A percentile compares a stretch with the other conserved stretches of the same genome.
phyloP scores from a whole-genome alignment of 2,113 vertebrate genomes.

The Solea senegalensis region DNA sequence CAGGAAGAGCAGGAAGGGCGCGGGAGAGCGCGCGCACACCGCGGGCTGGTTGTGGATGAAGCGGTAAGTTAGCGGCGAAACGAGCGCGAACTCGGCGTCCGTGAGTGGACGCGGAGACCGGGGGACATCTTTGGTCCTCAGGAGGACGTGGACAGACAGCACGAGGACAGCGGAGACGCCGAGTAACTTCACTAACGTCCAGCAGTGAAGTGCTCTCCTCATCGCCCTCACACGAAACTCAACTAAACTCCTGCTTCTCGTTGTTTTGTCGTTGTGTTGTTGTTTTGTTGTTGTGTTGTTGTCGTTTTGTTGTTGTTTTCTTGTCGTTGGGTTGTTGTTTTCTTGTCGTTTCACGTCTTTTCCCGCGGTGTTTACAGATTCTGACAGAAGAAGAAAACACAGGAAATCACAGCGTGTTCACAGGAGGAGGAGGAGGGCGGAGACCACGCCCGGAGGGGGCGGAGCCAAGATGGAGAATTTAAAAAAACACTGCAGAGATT shows the following conservation, averaged over 20 bases:
- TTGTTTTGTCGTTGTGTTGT: too few species aligned
- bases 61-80: constrained; percentile 71
- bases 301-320: too few species aligned
- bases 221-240: constrained; percentile 20
- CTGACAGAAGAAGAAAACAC: not conserved
- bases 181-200: constrained; percentile 42
- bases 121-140: not conserved
- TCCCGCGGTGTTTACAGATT: not conserved
- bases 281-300: too few species aligned
- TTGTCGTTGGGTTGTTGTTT: too few species aligned
- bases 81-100: constrained; percentile 22
- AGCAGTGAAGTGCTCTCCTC: not conserved
- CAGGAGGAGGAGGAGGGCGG: not conserved
- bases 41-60: constrained; percentile 77
- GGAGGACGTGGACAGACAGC: constrained; percentile 26
- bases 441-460: too few species aligned
- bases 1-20: constrained; percentile 82
- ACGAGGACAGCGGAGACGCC: constrained; percentile 20
- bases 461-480: too few species aligned
- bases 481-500: too few species aligned
- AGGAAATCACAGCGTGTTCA: not conserved
- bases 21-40: constrained; percentile 42
- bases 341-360: too few species aligned
- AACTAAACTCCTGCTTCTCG: too few species aligned
- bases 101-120: constrained; percentile 5